A percentile compares a stretch with the other conserved stretches of the same genome.
These are phyloP conservation scores for Ylistrum balloti DNA, from an alignment of 1,140 invertebrate genomes.

Conservation along the genomic window DNA sequence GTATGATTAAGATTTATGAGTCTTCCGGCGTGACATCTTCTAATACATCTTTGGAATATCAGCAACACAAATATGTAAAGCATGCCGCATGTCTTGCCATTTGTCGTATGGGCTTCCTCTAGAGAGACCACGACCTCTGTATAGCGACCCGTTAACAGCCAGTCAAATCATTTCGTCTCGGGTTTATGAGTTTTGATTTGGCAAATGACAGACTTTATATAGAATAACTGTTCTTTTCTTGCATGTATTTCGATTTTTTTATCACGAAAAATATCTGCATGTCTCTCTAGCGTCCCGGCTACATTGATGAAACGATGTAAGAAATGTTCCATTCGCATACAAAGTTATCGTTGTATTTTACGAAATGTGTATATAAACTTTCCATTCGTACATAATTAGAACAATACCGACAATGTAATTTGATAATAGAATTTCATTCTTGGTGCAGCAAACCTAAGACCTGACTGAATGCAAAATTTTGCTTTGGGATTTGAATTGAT, in stretches of 20 bases:
- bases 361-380: conserved; percentile 28
- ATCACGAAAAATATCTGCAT: not conserved
- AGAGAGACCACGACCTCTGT: not conserved
- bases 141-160: not conserved
- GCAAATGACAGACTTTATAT: conserved; percentile 29
- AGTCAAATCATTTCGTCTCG: conserved; percentile 16
- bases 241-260: not conserved
- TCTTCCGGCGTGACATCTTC: conserved; percentile 14
- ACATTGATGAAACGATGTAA: not conserved
- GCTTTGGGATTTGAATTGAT: conserved; percentile 1
- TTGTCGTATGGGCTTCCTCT: not conserved
- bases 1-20: conserved; percentile 29
- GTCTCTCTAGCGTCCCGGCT: not conserved
- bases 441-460: not conserved
- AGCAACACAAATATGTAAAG: conserved; percentile 39
- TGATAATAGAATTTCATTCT: not conserved
- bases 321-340: not conserved
- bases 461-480: not conserved
- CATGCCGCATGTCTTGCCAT: not conserved
- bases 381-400: not conserved
- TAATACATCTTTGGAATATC: conserved; percentile 28
- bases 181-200: conserved; percentile 14
- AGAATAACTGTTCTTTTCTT: not conserved
- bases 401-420: not conserved
- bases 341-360: not conserved